Evolutionary conservation across 2,797 vertebrate genomes (phyloP), one percentile per base, ranked within the genome.

Genomic region (Acridotheres tristis): DNA sequence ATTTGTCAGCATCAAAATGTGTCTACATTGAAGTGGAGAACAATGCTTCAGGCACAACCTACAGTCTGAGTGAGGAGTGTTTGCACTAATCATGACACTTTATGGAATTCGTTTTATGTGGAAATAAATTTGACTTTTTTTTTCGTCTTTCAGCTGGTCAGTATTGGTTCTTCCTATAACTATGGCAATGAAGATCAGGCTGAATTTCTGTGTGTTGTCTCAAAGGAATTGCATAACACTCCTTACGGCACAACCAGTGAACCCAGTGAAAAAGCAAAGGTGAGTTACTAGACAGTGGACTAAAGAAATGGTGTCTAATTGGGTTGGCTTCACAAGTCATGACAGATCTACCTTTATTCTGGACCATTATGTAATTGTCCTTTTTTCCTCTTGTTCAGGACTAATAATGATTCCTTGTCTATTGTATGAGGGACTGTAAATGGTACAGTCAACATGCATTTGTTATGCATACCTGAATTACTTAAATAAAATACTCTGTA

Each of bases 251-350:
- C 98, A 63, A 98, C 98, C 98, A 99, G 98, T 71, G 99, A 99
- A 97, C 99, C 99, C 95, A 99, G 99, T 61, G 99, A 99, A 98
- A 99, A 99, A 97, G 99, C 99, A 58, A 99, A 99, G 99, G 99
- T 99, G 96, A 98, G 98, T 84, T 77, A 26, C 30, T 53, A 34
- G 34, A 21, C 30, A 5, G 1, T 25, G 83, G 40, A 47, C 47
- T 81, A n/a, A 53, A 89, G 42, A 80, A 84, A 11, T 53, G 5
- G 3, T 26, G 17, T 71, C 29, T 15, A 27, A 77, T 23, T 66
- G 68, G 4, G 13, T 79, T 58, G 25, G 45, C 48, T 76, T 88
- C 59, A 48, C 48, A 53, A 48, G 25, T 62, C 2, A 2, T 51
- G n/a, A 40, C 59, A 73, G 32, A 36, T 48, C 30, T 74, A 1